Percentiles rank a stretch among this genome's conserved stretches.
phyloP scores from a whole-genome alignment of 2,113 vertebrate species.

The Pelobates fuscus region DNA sequence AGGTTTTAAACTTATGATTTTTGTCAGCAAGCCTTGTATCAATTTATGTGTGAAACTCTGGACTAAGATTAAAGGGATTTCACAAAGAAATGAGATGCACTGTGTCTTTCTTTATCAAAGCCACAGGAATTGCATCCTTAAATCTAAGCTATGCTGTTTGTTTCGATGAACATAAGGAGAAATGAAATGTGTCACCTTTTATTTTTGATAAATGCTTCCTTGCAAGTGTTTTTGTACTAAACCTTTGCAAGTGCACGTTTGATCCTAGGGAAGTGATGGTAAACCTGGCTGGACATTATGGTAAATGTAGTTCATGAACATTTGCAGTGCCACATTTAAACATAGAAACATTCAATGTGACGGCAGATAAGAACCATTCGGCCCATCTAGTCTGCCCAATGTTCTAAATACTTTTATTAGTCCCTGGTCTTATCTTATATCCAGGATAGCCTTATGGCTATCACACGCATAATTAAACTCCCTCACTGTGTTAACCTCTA shows the following conservation, averaged over 20 bases:
- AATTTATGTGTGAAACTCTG: slow-evolving; percentile 8
- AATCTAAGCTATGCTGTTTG: neutral
- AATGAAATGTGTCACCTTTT: neutral
- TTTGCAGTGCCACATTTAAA: no score
- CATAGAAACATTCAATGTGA: no score
- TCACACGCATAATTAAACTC: no score
- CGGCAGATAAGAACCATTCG: no score
- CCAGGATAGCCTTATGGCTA: no score
- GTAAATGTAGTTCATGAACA: no score
- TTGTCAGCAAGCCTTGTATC: neutral
- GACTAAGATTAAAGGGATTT: slow-evolving; percentile 18
- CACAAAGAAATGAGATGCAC: neutral
- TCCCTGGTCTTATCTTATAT: no score
- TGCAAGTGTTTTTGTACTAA: neutral
- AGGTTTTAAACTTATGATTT: neutral
- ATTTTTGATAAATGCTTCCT: neutral
- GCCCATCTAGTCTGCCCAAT: no score
- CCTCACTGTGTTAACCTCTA: no score
- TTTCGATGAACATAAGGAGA: neutral
- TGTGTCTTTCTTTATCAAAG: neutral
- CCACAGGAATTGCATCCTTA: neutral
- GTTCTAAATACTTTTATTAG: no score
- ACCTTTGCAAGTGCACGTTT: neutral
- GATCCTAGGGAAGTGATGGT: neutral
- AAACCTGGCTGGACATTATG: no score